Evolutionary conservation across 2,797 vertebrate species (phyloP), one percentile per base, ranked within the genome.

Genomic region (Thripadectes ignobilis): DNA sequence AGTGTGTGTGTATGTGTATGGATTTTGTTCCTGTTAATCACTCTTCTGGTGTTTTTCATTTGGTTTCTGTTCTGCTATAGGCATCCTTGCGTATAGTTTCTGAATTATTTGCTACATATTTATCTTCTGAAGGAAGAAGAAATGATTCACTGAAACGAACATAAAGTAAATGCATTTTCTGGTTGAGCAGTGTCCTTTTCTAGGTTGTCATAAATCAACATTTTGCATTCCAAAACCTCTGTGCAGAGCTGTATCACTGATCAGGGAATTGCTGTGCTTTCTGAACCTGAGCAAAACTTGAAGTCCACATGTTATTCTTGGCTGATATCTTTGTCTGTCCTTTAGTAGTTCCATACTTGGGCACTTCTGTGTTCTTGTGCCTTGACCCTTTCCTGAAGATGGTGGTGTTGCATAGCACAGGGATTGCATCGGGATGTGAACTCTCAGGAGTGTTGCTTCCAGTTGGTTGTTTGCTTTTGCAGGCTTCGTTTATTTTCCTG

Each of bases 371-470:
- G 29, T 59, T 84, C 23, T 66, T 10, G 7, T 77, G 68, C 74
- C 62, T 87, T 79, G 76, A 79, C 69, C 91, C 46, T 75, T 84
- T 91, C 95, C 95, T 95, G 95, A 90, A 96, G 95, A 12, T 93
- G 95, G 94, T 95, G 83, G 77, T 95, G 88, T 95, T 97, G 95
- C 79, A 65, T 20, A 96, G 85, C 66, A 26, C 55, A 57, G 87
- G 16, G 39, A 10, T 54, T 76, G 38, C 38, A 85, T 61, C 2
- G 0, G 30, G 62, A n/a, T 58, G 21, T 41, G 84, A 78, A 39
- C 79, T 81, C 41, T 57, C 15, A 5, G 19, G 45, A 67, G 59
- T 20, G 36, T 67, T 92, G 80, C 73, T 92, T 84, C 76, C 71
- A 92, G 67, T 67, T 76, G 65, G 62, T 83, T 92, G 43, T 95